Percentiles rank a stretch among this genome's conserved stretches.
Evolutionary conservation across 2,797 vertebrate genomes (phyloP).

Genomic region (Dryobates pubescens): DNA sequence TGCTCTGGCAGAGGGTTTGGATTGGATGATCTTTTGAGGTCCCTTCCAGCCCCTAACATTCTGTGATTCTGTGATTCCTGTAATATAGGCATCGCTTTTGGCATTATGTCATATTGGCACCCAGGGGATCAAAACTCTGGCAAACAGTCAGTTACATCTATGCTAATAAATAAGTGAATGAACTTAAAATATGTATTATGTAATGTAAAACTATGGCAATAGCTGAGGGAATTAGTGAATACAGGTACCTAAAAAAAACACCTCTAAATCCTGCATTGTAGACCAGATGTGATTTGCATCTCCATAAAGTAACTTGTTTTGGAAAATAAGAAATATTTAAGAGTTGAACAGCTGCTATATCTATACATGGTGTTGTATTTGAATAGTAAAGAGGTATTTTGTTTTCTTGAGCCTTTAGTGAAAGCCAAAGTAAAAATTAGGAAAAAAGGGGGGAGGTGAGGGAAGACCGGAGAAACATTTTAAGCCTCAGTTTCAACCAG

Average conservation of each 20-base stretch:
- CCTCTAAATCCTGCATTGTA: not conserved
- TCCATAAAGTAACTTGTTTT: not conserved
- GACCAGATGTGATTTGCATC: not conserved
- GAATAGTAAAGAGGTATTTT: conserved; percentile 11
- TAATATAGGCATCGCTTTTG: not conserved
- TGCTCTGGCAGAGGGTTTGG: too few relatives aligned
- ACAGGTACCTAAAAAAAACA: not conserved
- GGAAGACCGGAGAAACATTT: conserved; percentile 31
- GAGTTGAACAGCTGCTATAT: not conserved
- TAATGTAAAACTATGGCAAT: not conserved
- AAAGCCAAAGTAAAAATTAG: conserved; percentile 8
- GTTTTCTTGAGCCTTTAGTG: conserved; percentile 3
- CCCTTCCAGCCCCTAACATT: too few relatives aligned
- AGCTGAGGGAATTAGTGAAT: not conserved
- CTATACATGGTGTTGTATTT: not conserved
- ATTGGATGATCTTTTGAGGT: too few relatives aligned
- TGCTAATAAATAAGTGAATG: not conserved
- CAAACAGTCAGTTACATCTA: not conserved
- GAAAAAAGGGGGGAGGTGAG: not conserved
- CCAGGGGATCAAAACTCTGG: not conserved
- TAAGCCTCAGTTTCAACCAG: not conserved
- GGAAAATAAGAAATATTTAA: conserved; percentile 10
- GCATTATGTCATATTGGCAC: not conserved
- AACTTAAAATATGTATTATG: not conserved
- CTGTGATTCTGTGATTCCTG: not conserved